These are phyloP conservation scores for Clistopyga incitator DNA, from an alignment of 2,888 invertebrate genomes.

Conservation along the genomic window DNA sequence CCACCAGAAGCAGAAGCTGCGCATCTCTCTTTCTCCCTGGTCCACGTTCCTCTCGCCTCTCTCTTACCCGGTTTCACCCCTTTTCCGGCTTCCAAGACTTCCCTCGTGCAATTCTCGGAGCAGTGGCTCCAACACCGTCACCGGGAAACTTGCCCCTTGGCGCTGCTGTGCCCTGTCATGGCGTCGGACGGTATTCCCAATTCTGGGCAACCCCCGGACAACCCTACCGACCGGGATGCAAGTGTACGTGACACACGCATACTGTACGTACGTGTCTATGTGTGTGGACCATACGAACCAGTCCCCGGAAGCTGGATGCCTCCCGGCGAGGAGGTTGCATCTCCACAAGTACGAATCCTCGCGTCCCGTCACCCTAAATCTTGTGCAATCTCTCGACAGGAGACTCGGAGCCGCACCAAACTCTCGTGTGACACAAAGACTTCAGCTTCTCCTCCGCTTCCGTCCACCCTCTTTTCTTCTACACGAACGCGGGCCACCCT, in stretches of 20 bases:
- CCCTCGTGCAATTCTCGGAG: slow-evolving; percentile 27
- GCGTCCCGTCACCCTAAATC: slow-evolving; percentile 36
- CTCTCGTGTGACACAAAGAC: slow-evolving; percentile 39
- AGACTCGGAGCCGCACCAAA: background rate
- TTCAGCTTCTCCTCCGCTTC: background rate
- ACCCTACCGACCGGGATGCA: slow-evolving; percentile 1
- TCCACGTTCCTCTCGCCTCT: slow-evolving; percentile 33
- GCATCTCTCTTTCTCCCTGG: slow-evolving; percentile 40
- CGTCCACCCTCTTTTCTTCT: slow-evolving; percentile 10
- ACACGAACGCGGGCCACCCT: background rate
- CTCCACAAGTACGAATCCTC: slow-evolving; percentile 26
- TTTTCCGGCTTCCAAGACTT: slow-evolving; percentile 52
- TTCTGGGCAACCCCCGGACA: slow-evolving; percentile 31
- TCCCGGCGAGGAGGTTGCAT: slow-evolving; percentile 33
- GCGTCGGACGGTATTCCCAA: slow-evolving; percentile 40
- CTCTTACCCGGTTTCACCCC: slow-evolving; percentile 49
- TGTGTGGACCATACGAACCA: background rate
- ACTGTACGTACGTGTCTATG: background rate
- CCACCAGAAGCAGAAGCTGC: slow-evolving; percentile 51
- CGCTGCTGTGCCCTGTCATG: slow-evolving; percentile 39
- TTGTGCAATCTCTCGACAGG: slow-evolving; percentile 30
- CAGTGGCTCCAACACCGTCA: slow-evolving; percentile 21
- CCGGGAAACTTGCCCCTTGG: slow-evolving; percentile 28
- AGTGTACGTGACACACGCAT: background rate
- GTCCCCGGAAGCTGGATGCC: slow-evolving; percentile 22